Base-by-base conservation (phyloP, 2,888 invertebrate genomes). In the Corythucha ciliata region DNA sequence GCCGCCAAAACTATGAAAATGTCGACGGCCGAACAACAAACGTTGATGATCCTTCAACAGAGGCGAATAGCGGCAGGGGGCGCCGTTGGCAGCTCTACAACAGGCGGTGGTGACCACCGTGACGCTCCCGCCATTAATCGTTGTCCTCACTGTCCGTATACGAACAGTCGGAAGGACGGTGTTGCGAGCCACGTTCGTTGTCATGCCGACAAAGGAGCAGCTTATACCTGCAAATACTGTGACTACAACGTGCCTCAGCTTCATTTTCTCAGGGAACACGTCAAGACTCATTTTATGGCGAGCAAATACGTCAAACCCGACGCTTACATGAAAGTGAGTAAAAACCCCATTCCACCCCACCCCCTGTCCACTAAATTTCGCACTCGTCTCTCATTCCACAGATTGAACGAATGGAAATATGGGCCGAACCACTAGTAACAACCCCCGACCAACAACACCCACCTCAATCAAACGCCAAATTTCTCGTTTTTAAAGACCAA, bases 81-180 rank as follows among this genome's bases (percentile, higher is more conserved):
- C 16, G 5, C 12, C 18, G 5, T 20, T 48, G 27, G 48, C 41
- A 37, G 37, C 70, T 60, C n/a, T n/a, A n/a, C n/a, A n/a, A n/a
- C n/a, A n/a, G n/a, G n/a, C n/a, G n/a, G n/a, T n/a, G 68, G 67
- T 53, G 67, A 67, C 53, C 65, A 67, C 55, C 67, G 64, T 1
- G 79, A 79, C 59, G 77, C 79, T 21, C 76, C 78, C 60, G 79
- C 78, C 63, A 62, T 75, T 54, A 80, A 77, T 63, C 73, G 77
- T 66, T 90, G 89, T 68, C 72, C 80, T 48, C 71, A 81, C 59
- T 91, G 91, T 67, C 90, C 90, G 0, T 90, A 83, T 66, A 79
- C 80, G 32, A 83, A 82, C 63, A 74, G 76, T 46, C 75, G 84
- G 10, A 76, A 78, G 58, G 83, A 84, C 61, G 78, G 81, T 2